Evolutionary conservation across 2,888 invertebrate genomes (phyloP).

Genomic region (Sinodicranocentrus sp.): DNA sequence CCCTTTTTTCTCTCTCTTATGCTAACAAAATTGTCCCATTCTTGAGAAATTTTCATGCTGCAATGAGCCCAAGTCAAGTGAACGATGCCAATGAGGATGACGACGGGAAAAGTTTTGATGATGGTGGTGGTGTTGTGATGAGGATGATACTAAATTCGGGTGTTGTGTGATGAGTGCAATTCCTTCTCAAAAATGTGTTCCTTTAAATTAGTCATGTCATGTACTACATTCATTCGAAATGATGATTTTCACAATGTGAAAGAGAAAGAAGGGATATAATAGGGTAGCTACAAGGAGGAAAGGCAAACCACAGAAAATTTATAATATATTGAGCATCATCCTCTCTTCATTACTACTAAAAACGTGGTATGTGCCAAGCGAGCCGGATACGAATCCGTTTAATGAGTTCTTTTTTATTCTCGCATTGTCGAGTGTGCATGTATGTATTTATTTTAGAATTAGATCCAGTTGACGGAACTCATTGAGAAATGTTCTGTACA

Average conservation of each 20-base stretch:
- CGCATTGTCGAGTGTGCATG: conserved; percentile 39
- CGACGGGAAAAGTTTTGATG: conserved; percentile 33
- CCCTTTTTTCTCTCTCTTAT: conserved; percentile 39
- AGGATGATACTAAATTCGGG: conserved; percentile 23
- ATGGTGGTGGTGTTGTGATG: conserved; percentile 8
- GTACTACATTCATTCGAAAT: conserved; percentile 23
- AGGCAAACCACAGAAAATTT: conserved; percentile 57
- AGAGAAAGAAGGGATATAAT: neutral
- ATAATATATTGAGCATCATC: conserved; percentile 39
- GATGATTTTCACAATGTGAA: conserved; percentile 46
- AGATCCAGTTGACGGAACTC: conserved; percentile 67
- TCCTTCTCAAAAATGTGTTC: neutral
- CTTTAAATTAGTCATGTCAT: conserved; percentile 66
- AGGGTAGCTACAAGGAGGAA: conserved; percentile 27
- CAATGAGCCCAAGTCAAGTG: conserved; percentile 72
- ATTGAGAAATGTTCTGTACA: conserved; percentile 42
- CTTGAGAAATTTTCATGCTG: conserved; percentile 76
- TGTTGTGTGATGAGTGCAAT: conserved; percentile 1
- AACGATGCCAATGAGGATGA: conserved; percentile 56
- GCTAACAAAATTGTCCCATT: conserved; percentile 69
- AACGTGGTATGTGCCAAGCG: conserved; percentile 56
- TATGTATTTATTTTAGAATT: conserved; percentile 70
- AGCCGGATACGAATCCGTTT: conserved; percentile 70
- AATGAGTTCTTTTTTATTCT: conserved; percentile 67
- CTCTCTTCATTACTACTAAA: conserved; percentile 10